Conservation (phyloP, 2,888 invertebrate species). For the Bruchidius siliquastri region DNA sequence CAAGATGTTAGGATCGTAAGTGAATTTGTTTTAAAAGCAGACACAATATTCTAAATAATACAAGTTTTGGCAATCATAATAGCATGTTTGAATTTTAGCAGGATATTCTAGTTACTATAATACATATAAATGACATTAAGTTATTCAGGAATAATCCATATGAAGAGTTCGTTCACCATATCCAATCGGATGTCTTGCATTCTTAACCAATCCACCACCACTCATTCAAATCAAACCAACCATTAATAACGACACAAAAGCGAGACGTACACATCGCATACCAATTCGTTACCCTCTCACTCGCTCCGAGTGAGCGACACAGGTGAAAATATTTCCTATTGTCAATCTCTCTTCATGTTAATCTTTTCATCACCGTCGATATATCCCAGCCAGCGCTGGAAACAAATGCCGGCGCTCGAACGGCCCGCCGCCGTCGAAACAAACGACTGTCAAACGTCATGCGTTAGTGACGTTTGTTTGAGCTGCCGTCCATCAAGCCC, state of each 20-base stretch:
- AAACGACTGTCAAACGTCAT: slow-evolving; percentile 24
- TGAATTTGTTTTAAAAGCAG: too few species aligned
- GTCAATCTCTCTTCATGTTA: not conserved
- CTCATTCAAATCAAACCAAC: not conserved
- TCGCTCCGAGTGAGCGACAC: not conserved
- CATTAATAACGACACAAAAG: not conserved
- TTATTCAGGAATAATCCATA: not conserved
- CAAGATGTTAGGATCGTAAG: too few species aligned
- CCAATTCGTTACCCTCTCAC: not conserved
- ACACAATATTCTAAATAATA: too few species aligned
- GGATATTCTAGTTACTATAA: too few species aligned
- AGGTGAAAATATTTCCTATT: not conserved
- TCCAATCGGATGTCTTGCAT: not conserved
- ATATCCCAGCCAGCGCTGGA: slow-evolving; percentile 8
- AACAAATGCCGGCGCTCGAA: not conserved
- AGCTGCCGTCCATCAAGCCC: slow-evolving; percentile 19
- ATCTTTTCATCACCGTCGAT: slow-evolving; percentile 2
- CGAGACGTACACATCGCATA: not conserved
- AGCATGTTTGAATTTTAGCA: too few species aligned
- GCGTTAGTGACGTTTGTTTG: slow-evolving; percentile 21
- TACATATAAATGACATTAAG: too few species aligned
- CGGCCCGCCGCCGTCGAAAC: slow-evolving; percentile 8
- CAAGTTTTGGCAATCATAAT: too few species aligned
- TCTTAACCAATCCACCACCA: not conserved
- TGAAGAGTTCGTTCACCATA: not conserved